Evolutionary conservation across 2,888 invertebrate species (phyloP).

Genomic region (Aphrophora alni): DNA sequence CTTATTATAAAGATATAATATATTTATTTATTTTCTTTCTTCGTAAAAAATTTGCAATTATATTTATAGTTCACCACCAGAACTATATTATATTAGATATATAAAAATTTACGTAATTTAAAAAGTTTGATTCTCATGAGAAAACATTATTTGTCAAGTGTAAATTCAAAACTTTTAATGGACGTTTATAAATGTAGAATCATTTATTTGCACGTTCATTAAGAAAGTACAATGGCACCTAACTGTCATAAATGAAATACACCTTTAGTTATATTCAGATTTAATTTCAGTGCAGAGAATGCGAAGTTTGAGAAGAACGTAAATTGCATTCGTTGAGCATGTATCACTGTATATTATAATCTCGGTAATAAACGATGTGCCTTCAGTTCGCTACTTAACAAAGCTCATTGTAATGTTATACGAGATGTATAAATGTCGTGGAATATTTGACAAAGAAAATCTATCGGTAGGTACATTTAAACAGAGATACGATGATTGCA

Average conservation of each 20-base stretch:
- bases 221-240: background rate
- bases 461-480: constrained; percentile 25
- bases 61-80: too few relatives aligned
- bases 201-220: background rate
- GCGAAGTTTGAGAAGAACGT: background rate
- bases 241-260: background rate
- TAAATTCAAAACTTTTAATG: background rate
- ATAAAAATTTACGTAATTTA: too few relatives aligned
- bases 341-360: background rate
- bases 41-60: too few relatives aligned
- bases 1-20: too few relatives aligned
- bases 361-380: background rate
- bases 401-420: background rate
- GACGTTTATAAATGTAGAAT: background rate
- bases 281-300: background rate
- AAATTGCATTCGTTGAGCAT: background rate
- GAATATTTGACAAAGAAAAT: constrained; percentile 32
- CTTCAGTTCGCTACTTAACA: background rate
- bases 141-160: background rate
- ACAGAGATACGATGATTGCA: constrained; percentile 15
- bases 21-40: too few relatives aligned
- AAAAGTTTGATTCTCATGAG: too few relatives aligned
- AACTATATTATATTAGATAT: too few relatives aligned
- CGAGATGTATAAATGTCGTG: constrained; percentile 5
- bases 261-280: background rate